A percentile compares a stretch with the other conserved stretches of the same genome.
These are phyloP conservation scores for Ariolimax columbianus DNA, from an alignment of 2,888 invertebrate species.

Conservation along the genomic window DNA sequence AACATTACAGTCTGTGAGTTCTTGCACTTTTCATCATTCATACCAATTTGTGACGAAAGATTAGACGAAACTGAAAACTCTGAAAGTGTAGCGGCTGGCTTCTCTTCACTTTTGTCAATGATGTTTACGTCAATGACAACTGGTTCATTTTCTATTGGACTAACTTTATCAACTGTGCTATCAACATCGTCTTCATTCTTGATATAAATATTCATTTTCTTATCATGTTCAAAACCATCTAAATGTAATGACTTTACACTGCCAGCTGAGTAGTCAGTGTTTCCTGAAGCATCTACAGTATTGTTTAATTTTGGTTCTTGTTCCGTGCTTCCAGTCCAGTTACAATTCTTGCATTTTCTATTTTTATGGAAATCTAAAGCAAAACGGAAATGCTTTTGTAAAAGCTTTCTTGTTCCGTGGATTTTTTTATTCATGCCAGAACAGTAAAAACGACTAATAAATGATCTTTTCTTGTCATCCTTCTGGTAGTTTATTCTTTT, in stretches of 20 bases:
- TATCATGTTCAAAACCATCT: background rate
- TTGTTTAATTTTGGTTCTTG: background rate
- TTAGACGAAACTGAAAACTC: no score
- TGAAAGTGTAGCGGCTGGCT: no score
- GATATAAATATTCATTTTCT: constrained; percentile 3
- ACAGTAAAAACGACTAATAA: no score
- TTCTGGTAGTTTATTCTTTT: no score
- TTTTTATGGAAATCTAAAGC: no score
- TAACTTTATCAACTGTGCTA: background rate
- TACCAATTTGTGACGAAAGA: no score
- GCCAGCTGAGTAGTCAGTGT: background rate
- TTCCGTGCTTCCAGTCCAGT: no score
- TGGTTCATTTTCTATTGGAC: background rate
- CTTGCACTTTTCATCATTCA: background rate
- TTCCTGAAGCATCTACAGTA: background rate
- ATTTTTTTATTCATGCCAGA: no score
- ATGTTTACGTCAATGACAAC: background rate
- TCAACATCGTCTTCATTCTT: background rate
- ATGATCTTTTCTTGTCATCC: no score
- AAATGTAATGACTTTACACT: background rate
- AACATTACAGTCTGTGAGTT: background rate
- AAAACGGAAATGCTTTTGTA: no score
- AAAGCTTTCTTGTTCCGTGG: no score
- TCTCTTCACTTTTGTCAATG: background rate
- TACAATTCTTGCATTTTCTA: no score